Conservation (phyloP, 2,888 invertebrate species). For the Scrobipalpa costella region DNA sequence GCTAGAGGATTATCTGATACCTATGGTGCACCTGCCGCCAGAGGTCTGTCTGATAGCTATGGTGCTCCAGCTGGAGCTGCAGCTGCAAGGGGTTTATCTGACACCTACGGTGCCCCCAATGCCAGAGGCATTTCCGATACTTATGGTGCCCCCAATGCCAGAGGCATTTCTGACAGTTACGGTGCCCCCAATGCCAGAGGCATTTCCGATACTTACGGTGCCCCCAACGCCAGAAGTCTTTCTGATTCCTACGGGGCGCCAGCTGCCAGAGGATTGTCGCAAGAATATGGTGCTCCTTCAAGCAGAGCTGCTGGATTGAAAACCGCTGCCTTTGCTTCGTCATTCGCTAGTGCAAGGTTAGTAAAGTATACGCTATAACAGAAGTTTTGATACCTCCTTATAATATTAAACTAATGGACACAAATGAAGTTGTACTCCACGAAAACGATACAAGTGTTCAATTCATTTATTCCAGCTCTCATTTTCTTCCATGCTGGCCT, state of each 20-base stretch:
- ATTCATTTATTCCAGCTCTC: no score
- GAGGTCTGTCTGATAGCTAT: slow-evolving; percentile 64
- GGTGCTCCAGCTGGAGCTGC: slow-evolving; percentile 76
- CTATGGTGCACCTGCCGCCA: slow-evolving; percentile 66
- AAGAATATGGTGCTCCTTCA: slow-evolving; percentile 74
- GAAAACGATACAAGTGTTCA: no score
- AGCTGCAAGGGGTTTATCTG: slow-evolving; percentile 36
- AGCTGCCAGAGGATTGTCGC: slow-evolving; percentile 51
- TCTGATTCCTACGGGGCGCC: slow-evolving; percentile 76
- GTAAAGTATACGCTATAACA: no score
- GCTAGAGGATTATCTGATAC: slow-evolving; percentile 48
- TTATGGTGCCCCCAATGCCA: slow-evolving; percentile 65
- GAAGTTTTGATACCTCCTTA: background rate
- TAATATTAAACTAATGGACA: no score
- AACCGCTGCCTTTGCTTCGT: slow-evolving; percentile 53
- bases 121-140: slow-evolving; percentile 48
- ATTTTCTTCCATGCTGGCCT: no score
- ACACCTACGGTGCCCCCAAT: slow-evolving; percentile 43
- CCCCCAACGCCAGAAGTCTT: slow-evolving; percentile 44
- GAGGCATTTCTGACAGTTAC: slow-evolving; percentile 64
- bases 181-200: slow-evolving; percentile 64
- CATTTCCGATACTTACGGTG: slow-evolving; percentile 39
- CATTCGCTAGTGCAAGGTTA: slow-evolving; percentile 61
- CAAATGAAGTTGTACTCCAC: no score
- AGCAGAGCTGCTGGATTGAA: slow-evolving; percentile 53